These are phyloP conservation scores for Gila robusta DNA, from an alignment of 2,797 vertebrate genomes.

Conservation along the genomic window DNA sequence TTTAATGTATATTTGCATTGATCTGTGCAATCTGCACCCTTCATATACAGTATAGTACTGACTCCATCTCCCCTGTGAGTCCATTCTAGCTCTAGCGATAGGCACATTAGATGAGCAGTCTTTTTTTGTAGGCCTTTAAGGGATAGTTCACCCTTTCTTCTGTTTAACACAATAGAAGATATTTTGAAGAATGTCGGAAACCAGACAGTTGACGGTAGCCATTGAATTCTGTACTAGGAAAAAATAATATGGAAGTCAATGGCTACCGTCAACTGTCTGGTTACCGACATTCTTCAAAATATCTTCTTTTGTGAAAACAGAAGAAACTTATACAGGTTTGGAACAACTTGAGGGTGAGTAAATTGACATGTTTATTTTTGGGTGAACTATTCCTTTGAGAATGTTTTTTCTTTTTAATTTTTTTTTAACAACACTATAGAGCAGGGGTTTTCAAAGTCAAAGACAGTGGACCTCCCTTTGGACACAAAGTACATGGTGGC, in stretches of 20 bases:
- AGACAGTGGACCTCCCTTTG: no score
- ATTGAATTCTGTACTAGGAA: neutral
- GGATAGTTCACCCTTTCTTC: neutral
- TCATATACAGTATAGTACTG: neutral
- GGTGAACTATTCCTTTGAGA: no score
- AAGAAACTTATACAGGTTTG: no score
- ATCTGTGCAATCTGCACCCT: neutral
- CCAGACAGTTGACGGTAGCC: neutral
- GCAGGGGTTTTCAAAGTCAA: no score
- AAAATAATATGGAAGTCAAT: neutral
- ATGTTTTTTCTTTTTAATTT: no score
- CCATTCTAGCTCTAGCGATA: neutral
- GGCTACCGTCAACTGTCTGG: neutral
- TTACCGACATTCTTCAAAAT: no score
- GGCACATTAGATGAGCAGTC: neutral
- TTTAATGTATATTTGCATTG: constrained; percentile 14
- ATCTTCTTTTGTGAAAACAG: no score
- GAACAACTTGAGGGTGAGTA: no score
- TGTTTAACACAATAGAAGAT: no score
- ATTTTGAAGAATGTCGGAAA: neutral
- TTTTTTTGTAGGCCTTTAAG: neutral
- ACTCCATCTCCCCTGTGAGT: neutral
- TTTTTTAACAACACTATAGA: no score
- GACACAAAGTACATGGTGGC: no score
- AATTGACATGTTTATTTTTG: no score